Evolutionary conservation across 2,888 invertebrate species (phyloP).

Genomic region (Iphiclides podalirius): DNA sequence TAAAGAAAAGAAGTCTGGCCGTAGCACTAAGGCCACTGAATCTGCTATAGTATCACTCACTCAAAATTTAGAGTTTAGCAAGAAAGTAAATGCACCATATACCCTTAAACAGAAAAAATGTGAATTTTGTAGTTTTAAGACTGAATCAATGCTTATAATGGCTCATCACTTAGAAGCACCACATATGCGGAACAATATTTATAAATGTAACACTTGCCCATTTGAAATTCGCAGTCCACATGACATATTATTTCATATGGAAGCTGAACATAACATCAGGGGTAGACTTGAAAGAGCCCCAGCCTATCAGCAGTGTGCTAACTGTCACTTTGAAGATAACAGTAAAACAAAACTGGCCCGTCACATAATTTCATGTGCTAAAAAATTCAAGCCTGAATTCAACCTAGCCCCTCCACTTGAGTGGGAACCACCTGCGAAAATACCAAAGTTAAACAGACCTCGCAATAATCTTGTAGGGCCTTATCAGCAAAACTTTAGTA

Average conservation of each 20-base stretch:
- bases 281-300: conserved; percentile 94
- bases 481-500: conserved; percentile 71
- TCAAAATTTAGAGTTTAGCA: conserved; percentile 92
- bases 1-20: conserved; percentile 82
- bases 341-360: conserved; percentile 94
- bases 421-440: conserved; percentile 97
- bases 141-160: conserved; percentile 92
- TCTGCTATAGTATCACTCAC: conserved; percentile 91
- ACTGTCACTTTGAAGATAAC: conserved; percentile 97
- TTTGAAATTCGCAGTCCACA: conserved; percentile 93
- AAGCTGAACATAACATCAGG: conserved; percentile 92
- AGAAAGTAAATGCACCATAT: conserved; percentile 92
- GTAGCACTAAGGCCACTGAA: conserved; percentile 86
- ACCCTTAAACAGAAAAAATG: conserved; percentile 90
- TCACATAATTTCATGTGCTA: conserved; percentile 93
- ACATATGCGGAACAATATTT: conserved; percentile 93
- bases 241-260: conserved; percentile 96
- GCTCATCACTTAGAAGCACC: conserved; percentile 95
- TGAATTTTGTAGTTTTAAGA: conserved; percentile 94
- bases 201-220: conserved; percentile 92
- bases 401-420: conserved; percentile 93
- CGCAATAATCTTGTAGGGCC: conserved; percentile 64
- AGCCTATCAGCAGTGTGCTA: conserved; percentile 95
- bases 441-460: conserved; percentile 83
- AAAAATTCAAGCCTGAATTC: conserved; percentile 93